Percentiles rank a stretch among this genome's conserved stretches.
These are phyloP conservation scores for Sebastes variabilis DNA, from an alignment of 2,797 vertebrate genomes.

Conservation along the genomic window DNA sequence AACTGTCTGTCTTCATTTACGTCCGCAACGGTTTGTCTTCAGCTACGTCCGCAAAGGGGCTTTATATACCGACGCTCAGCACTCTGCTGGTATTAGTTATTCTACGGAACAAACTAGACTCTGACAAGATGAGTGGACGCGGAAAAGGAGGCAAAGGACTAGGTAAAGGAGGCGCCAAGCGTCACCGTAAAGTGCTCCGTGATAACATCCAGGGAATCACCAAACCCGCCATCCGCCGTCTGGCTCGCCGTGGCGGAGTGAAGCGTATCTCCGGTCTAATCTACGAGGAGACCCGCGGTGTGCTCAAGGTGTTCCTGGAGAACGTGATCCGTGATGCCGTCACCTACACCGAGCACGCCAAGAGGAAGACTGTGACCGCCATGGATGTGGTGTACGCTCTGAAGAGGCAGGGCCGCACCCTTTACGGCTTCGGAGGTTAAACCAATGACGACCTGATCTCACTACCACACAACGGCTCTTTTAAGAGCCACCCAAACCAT, in stretches of 20 bases:
- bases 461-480: not conserved
- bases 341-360: constrained; percentile 47
- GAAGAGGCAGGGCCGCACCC: constrained; percentile 32
- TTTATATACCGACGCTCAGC: not conserved
- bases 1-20: no score
- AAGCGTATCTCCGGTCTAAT: constrained; percentile 38
- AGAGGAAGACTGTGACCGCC: constrained; percentile 32
- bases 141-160: constrained; percentile 1
- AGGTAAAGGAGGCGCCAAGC: constrained; percentile 1
- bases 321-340: constrained; percentile 42
- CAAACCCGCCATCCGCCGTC: constrained; percentile 35
- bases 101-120: not conserved
- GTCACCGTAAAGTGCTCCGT: not conserved
- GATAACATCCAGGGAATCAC: constrained; percentile 50
- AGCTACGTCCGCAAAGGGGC: not conserved
- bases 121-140: not conserved
- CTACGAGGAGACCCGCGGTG: constrained; percentile 45
- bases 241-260: constrained; percentile 23
- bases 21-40: not conserved
- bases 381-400: constrained; percentile 30
- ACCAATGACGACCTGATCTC: constrained; percentile 55
- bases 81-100: rapidly evolving
- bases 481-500: no score
- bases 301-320: constrained; percentile 48
- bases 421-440: constrained; percentile 44